Evolutionary conservation across 2,797 vertebrate genomes (phyloP).

Genomic region (Peromyscus melanophrys): DNA sequence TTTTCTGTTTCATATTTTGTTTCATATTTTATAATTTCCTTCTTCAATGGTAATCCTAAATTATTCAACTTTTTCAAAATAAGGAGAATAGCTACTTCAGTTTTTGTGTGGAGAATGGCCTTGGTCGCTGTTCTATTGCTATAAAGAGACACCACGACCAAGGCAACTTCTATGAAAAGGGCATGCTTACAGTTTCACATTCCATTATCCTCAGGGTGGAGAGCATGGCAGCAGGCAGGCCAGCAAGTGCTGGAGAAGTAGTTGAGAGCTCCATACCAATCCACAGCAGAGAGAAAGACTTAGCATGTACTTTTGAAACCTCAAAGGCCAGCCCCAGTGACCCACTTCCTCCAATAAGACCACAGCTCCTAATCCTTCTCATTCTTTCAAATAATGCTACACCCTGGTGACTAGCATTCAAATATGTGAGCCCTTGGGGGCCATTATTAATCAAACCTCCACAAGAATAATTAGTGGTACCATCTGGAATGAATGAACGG

Average conservation of each 20-base stretch:
- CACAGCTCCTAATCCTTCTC: background rate
- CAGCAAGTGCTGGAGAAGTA: background rate
- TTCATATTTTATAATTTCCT: background rate
- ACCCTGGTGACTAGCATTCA: background rate
- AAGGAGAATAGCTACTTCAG: background rate
- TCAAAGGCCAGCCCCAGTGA: background rate
- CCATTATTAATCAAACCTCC: background rate
- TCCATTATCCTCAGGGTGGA: background rate
- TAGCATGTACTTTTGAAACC: background rate
- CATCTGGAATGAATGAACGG: background rate
- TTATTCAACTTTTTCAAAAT: constrained; percentile 6
- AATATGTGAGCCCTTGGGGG: background rate
- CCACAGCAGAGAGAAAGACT: background rate
- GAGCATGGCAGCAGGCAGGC: background rate
- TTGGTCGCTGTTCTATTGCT: background rate
- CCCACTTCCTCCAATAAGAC: background rate
- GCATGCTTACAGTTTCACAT: background rate
- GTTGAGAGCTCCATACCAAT: background rate
- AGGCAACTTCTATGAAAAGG: background rate
- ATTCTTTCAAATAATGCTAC: background rate
- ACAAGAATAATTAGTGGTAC: background rate
- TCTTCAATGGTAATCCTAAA: background rate
- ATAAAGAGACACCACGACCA: background rate
- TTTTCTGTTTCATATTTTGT: background rate
- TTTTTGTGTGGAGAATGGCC: background rate